These are phyloP conservation scores for Folsomia manolachei DNA, from an alignment of 2,888 invertebrate species.

Conservation along the genomic window DNA sequence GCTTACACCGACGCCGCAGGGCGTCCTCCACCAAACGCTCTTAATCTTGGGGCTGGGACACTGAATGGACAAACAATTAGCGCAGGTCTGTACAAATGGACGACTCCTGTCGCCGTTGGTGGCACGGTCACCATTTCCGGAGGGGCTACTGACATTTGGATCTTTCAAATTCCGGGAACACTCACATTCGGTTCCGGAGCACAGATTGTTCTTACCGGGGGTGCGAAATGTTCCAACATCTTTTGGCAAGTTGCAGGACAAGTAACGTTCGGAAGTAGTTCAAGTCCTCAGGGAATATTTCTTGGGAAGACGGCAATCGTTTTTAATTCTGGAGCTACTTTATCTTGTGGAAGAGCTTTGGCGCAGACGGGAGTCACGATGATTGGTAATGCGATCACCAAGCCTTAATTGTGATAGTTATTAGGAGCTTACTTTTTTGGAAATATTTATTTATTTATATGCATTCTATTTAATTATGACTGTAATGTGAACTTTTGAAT, in stretches of 20 bases:
- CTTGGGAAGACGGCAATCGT: constrained; percentile 17
- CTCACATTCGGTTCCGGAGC: background rate
- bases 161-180: constrained; percentile 18
- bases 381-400: constrained; percentile 12
- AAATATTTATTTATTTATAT: too few relatives aligned
- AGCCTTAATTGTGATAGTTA: background rate
- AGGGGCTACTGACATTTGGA: background rate
- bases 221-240: background rate
- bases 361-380: constrained; percentile 16
- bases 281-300: constrained; percentile 14
- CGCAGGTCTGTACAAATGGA: constrained; percentile 23
- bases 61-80: background rate
- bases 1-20: constrained; percentile 24
- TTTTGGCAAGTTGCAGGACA: constrained; percentile 14
- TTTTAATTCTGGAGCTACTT: constrained; percentile 18
- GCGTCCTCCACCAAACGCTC: constrained; percentile 14
- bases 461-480: too few relatives aligned
- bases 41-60: background rate
- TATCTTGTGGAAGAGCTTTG: constrained; percentile 7
- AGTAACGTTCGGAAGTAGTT: constrained; percentile 12
- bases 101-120: background rate
- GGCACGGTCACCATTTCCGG: constrained; percentile 20
- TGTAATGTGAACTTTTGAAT: too few relatives aligned
- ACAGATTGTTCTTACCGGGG: constrained; percentile 13
- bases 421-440: too few relatives aligned